Evolutionary conservation across 2,888 invertebrate species (phyloP), one percentile per base, ranked within the genome.

Genomic region (Leptinotarsa tumamoca): DNA sequence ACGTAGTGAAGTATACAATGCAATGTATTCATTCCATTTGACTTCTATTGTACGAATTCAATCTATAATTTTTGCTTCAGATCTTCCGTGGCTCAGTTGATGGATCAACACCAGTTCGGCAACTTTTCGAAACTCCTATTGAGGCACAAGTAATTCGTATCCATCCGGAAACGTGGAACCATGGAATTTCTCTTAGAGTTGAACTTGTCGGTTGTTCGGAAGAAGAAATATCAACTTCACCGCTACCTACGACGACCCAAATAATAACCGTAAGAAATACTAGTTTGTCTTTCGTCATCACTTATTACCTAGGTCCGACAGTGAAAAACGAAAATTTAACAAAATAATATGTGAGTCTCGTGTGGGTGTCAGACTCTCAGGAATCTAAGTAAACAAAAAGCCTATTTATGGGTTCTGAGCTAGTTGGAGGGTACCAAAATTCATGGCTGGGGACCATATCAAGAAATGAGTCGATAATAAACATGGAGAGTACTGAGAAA

Each of bases 101-200:
- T 86, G 89, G 90, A 56, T 89, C 87, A 0, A 89, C 89, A 0
- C 90, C 92, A 0, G 89, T 92, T 0, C 90, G 91, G 82, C 92
- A 94, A 82, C 90, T 93, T 83, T 93, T 97, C 78, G 88, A 91
- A 27, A 89, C 91, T 4, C 95, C 96, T 0, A 90, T 96, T 69
- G 95, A 95, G 86, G 95, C 96, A 0, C 92, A 91, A 83, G 91
- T 92, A 27, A 85, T 96, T 13, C 91, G 95, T 75, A 90, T 96
- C 74, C 91, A 91, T 79, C 96, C 96, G 0, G 88, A 92, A 43
- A 92, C 94, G 4, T 96, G 95, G 95, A 91, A 94, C 81, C 91
- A 91, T 4, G 90, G 88, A 15, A 92, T 93, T 58, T 84, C 88
- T 17, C 87, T 96, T 79, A 90, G 93, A 75, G 90, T 94, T 49